Base-by-base conservation (phyloP, 2,888 invertebrate genomes). In the Pachliopta kotzebuea region DNA sequence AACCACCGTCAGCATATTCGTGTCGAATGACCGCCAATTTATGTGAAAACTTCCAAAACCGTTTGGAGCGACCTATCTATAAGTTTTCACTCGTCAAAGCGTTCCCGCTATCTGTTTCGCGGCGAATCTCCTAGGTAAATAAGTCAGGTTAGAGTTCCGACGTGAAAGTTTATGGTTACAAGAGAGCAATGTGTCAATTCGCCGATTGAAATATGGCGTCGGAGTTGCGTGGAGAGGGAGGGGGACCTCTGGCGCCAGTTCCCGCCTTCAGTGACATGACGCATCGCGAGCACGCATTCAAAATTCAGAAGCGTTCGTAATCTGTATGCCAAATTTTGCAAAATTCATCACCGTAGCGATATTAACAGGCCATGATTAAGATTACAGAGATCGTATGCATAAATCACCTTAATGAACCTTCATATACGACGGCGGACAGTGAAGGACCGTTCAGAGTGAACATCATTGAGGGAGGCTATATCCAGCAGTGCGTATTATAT, bases 161-260 rank as follows among this genome's bases (percentile, higher is more conserved):
- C 81, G 78, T 79, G 75, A 78, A 90, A 90, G 72, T 90, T 91
- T 88, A 80, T 79, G 77, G 80, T 82, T 78, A 74, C 79, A 73
- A 76, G 63, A 81, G 81, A 81, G 85, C 86, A 74, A 86, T 89
- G 87, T 88, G 90, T 90, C 91, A 88, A 90, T 90, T 86, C 83
- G 74, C 68, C 79, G 85, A 89, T 88, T 90, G 90, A 90, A 89
- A 88, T 91, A 91, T 86, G 80, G 88, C 81, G 79, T 73, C 78
- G 79, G 76, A 76, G 80, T 76, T 77, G 76, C 77, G 79, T 77
- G 77, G 75, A 67, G 67, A 69, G 71, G 72, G 74, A 69, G 74
- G 73, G 71, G 71, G 93, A 93, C 93, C 57, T 57, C 58, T 61
- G 94, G 93, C 94, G 93, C 92, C 89, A 92, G 93, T 93, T 94